These are phyloP conservation scores for Synodontis membranacea DNA, from an alignment of 2,113 vertebrate species.

Conservation along the genomic window DNA sequence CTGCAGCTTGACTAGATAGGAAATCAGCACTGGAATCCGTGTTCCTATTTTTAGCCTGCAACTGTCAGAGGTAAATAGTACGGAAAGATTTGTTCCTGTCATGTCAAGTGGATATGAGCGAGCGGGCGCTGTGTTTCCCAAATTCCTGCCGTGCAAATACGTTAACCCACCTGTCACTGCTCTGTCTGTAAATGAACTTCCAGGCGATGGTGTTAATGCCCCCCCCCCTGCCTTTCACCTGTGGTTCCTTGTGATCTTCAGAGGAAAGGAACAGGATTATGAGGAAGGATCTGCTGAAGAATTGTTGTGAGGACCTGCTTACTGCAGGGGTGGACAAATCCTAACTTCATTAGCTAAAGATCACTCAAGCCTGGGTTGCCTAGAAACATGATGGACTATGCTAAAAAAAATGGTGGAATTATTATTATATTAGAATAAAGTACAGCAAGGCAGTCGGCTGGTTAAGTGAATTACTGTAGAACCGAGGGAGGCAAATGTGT, in stretches of 20 bases:
- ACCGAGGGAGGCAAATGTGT: background rate
- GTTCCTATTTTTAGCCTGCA: constrained; percentile 2
- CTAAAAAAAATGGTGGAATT: too few relatives aligned
- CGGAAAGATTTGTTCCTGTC: constrained; percentile 28
- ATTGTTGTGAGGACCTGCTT: background rate
- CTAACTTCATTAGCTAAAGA: background rate
- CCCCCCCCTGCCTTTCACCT: background rate
- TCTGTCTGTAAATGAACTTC: background rate
- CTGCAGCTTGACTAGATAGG: constrained; percentile 2
- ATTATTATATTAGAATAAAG: too few relatives aligned
- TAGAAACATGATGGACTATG: background rate
- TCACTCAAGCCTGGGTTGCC: background rate
- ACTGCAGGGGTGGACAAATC: background rate
- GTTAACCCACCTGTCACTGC: background rate
- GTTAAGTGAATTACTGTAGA: background rate
- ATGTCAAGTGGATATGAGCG: background rate
- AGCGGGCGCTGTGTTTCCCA: background rate
- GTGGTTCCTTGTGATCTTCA: background rate
- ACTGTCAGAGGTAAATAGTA: constrained; percentile 7
- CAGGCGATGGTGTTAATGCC: background rate
- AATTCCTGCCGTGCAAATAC: constrained; percentile 2
- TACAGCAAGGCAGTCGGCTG: background rate
- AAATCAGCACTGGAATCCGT: background rate
- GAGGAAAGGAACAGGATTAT: background rate
- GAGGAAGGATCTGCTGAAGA: background rate